Evolutionary conservation across 2,797 vertebrate genomes (phyloP).

Genomic region (Pampus argenteus): DNA sequence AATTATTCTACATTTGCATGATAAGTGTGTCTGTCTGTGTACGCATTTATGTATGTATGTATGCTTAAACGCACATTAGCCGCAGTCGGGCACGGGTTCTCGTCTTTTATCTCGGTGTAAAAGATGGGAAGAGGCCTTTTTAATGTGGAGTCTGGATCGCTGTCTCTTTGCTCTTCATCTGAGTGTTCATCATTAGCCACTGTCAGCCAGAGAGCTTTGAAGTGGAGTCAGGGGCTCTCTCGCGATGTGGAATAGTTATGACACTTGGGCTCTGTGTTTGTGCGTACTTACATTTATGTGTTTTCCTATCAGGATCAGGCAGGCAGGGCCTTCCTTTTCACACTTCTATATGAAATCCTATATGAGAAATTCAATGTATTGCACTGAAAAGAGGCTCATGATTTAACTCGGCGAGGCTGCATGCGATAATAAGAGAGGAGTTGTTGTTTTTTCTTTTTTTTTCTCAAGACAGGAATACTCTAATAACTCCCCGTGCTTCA

Average conservation of each 20-base stretch:
- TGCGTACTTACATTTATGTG: constrained; percentile 50
- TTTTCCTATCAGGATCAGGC: constrained; percentile 34
- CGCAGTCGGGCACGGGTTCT: constrained; percentile 54
- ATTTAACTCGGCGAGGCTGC: constrained; percentile 47
- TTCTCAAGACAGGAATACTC: constrained; percentile 37
- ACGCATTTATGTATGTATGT: constrained; percentile 75
- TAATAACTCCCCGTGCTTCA: constrained; percentile 57
- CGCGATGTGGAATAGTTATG: constrained; percentile 65
- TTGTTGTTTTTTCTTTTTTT: constrained; percentile 44
- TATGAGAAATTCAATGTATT: constrained; percentile 20
- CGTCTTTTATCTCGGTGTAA: constrained; percentile 73
- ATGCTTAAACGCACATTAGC: constrained; percentile 80
- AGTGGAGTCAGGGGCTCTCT: constrained; percentile 76
- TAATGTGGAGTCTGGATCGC: constrained; percentile 71
- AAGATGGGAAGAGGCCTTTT: constrained; percentile 73
- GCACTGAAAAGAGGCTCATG: constrained; percentile 35
- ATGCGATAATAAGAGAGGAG: constrained; percentile 44
- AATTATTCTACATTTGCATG: constrained; percentile 83
- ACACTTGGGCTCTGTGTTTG: constrained; percentile 61
- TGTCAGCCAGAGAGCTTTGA: constrained; percentile 78
- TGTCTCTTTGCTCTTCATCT: constrained; percentile 80
- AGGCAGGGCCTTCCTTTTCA: constrained; percentile 1
- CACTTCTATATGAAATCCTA: constrained; percentile 49
- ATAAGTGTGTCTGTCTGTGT: constrained; percentile 79
- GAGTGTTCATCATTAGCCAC: constrained; percentile 82